Evolutionary conservation across 2,888 invertebrate species (phyloP).

Genomic region (Melinaea marsaeus): DNA sequence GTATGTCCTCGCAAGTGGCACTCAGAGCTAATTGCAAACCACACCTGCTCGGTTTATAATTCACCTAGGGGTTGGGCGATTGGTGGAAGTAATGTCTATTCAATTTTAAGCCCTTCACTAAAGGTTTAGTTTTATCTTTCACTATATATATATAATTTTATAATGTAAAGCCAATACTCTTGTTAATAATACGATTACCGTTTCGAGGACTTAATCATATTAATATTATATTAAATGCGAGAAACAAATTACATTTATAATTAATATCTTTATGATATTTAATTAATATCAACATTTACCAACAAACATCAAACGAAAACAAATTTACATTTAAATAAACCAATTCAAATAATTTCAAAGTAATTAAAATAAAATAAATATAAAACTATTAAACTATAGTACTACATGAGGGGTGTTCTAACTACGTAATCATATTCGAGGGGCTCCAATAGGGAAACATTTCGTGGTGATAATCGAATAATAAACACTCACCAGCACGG

Average conservation of each 20-base stretch:
- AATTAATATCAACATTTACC: too few species aligned
- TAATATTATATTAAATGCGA: too few species aligned
- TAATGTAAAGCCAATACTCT: too few species aligned
- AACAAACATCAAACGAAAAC: not conserved
- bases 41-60: not conserved
- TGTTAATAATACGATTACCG: too few species aligned
- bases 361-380: conserved; percentile 10
- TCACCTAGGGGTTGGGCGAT: not conserved
- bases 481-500: conserved; percentile 33
- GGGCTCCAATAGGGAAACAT: conserved; percentile 35
- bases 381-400: conserved; percentile 5
- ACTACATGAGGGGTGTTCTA: conserved; percentile 26
- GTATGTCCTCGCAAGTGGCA: not conserved
- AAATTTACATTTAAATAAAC: not conserved
- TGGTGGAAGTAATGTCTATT: conserved; percentile 1
- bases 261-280: too few species aligned
- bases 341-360: not conserved
- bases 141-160: too few species aligned
- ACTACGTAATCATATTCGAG: conserved; percentile 38
- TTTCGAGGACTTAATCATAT: too few species aligned
- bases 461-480: conserved; percentile 42
- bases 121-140: too few species aligned
- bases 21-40: conserved; percentile 6
- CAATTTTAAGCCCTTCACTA: too few species aligned
- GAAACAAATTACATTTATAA: too few species aligned